phyloP scores from a whole-genome alignment of 2,797 vertebrate genomes.

The Sternotherus odoratus region DNA sequence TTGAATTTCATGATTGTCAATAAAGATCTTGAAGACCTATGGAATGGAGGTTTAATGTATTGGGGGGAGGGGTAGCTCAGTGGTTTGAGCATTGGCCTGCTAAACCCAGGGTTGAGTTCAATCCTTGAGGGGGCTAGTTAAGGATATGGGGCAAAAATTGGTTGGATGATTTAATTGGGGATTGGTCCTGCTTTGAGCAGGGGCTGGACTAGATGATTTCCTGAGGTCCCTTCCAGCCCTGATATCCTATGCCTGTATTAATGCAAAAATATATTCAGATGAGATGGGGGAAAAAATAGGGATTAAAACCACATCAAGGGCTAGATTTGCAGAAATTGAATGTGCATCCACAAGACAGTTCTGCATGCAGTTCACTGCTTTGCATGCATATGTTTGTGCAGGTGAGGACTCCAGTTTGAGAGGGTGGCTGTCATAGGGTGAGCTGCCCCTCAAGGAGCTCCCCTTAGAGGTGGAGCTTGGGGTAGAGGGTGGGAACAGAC shows the following conservation, averaged over 20 bases:
- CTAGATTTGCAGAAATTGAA: too few relatives aligned
- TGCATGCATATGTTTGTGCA: not conserved
- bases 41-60: not conserved
- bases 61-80: not conserved
- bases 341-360: not conserved
- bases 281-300: not conserved
- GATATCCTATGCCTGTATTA: too few relatives aligned
- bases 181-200: too few relatives aligned
- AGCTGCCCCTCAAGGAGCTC: not conserved
- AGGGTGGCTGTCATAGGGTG: not conserved
- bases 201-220: too few relatives aligned
- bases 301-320: not conserved
- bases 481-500: too few relatives aligned
- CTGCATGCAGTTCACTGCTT: not conserved
- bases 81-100: too few relatives aligned
- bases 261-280: not conserved
- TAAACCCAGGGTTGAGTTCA: too few relatives aligned
- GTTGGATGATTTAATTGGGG: too few relatives aligned
- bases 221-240: too few relatives aligned
- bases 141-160: too few relatives aligned
- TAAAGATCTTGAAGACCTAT: fast-evolving
- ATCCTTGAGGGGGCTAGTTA: too few relatives aligned
- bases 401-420: not conserved
- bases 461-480: too few relatives aligned
- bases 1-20: not conserved